Percentiles rank a stretch among this genome's conserved stretches.
These are phyloP conservation scores for Philonicus albiceps DNA, from an alignment of 2,888 invertebrate species.

Conservation along the genomic window DNA sequence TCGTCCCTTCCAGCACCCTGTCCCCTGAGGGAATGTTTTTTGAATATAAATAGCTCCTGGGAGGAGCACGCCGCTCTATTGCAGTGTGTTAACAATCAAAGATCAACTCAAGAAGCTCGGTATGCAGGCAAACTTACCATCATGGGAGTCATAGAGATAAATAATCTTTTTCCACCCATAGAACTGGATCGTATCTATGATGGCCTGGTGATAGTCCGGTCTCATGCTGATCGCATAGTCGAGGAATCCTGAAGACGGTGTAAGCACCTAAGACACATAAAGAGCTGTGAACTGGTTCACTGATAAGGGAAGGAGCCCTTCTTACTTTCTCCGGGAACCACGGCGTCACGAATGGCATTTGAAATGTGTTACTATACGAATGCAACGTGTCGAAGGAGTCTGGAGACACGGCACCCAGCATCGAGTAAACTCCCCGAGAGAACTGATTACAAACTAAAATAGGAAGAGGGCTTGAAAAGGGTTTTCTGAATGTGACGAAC, in stretches of 20 bases:
- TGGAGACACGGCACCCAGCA: slow-evolving; percentile 90
- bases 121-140: slow-evolving; percentile 68
- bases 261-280: slow-evolving; percentile 71
- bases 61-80: not conserved
- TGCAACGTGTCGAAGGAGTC: slow-evolving; percentile 95
- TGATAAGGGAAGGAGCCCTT: slow-evolving; percentile 10
- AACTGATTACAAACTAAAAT: slow-evolving; percentile 88
- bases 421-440: slow-evolving; percentile 85
- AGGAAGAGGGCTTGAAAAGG: not conserved
- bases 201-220: slow-evolving; percentile 94
- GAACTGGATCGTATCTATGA: slow-evolving; percentile 91
- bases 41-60: not conserved
- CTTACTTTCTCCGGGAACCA: slow-evolving; percentile 92
- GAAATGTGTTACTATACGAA: slow-evolving; percentile 93
- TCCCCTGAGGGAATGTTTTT: not conserved
- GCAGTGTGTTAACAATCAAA: not conserved
- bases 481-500: not conserved
- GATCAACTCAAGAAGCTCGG: not conserved
- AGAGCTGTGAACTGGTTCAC: not conserved
- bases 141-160: slow-evolving; percentile 80
- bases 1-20: not conserved
- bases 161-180: slow-evolving; percentile 85
- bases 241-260: slow-evolving; percentile 86
- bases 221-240: slow-evolving; percentile 93
- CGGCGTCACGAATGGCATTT: slow-evolving; percentile 93